These are phyloP conservation scores for Sminthurides bifidus DNA, from an alignment of 1,140 invertebrate genomes.

Conservation along the genomic window DNA sequence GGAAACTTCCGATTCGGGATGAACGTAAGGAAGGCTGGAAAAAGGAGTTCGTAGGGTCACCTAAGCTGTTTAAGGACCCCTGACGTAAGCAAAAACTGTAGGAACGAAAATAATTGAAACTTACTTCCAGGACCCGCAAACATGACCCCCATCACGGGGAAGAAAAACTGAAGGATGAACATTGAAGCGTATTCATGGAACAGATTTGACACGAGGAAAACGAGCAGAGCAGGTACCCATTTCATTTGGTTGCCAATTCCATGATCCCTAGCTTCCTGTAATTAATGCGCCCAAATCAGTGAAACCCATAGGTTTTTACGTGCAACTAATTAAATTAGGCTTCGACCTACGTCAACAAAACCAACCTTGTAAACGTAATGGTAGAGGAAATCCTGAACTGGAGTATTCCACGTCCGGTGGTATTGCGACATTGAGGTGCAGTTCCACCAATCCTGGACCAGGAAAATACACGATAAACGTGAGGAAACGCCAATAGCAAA, in stretches of 20 bases:
- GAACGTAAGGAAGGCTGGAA: constrained; percentile 40
- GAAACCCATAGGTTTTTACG: neutral
- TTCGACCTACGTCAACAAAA: neutral
- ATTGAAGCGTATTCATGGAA: constrained; percentile 76
- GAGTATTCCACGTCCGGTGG: constrained; percentile 84
- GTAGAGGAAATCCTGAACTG: constrained; percentile 89
- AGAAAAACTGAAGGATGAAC: constrained; percentile 69
- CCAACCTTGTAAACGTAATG: constrained; percentile 78
- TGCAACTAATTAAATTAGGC: neutral
- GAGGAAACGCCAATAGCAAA: too few species aligned
- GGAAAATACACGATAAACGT: too few species aligned
- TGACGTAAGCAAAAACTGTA: too few species aligned
- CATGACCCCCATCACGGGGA: constrained; percentile 63
- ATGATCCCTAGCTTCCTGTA: constrained; percentile 34
- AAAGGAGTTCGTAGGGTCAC: neutral
- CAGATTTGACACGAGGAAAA: constrained; percentile 50
- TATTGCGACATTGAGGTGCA: constrained; percentile 62
- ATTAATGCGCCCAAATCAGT: constrained; percentile 45
- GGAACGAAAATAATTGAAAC: neutral
- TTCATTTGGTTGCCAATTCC: constrained; percentile 39
- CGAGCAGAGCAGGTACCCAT: constrained; percentile 31
- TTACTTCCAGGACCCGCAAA: constrained; percentile 49
- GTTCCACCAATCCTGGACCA: constrained; percentile 52
- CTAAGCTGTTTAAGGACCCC: too few species aligned
- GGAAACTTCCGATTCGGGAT: constrained; percentile 42